These are phyloP conservation scores for Clupea harengus DNA, from an alignment of 2,113 vertebrate species.

Conservation along the genomic window DNA sequence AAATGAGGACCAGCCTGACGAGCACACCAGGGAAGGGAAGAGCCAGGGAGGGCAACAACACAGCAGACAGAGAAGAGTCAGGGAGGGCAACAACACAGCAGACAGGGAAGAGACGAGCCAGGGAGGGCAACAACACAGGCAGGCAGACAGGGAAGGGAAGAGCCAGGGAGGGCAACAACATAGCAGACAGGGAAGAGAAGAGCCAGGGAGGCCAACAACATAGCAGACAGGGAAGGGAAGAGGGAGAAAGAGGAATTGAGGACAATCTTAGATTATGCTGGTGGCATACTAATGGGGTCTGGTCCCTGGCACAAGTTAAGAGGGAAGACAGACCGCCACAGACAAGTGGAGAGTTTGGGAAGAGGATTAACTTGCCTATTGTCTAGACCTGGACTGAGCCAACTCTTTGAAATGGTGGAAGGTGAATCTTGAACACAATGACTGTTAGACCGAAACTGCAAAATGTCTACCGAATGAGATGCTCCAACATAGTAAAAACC, in stretches of 20 bases:
- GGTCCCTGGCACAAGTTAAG: background rate
- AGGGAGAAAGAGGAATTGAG: background rate
- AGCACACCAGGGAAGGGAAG: background rate
- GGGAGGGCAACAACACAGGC: too few species aligned
- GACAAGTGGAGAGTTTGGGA: background rate
- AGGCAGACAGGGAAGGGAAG: too few species aligned
- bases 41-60: background rate
- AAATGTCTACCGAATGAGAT: too few species aligned
- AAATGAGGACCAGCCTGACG: slow-evolving; percentile 7
- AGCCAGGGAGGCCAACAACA: too few species aligned
- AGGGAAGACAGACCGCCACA: background rate
- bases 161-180: too few species aligned
- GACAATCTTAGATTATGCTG: slow-evolving; percentile 4
- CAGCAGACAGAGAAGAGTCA: too few species aligned
- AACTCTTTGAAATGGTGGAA: background rate
- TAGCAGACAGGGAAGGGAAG: too few species aligned
- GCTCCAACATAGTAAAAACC: too few species aligned
- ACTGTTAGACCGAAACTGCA: too few species aligned
- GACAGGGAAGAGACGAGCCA: too few species aligned
- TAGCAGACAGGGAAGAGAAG: too few species aligned
- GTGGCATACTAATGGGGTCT: slow-evolving; percentile 1
- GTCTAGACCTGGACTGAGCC: background rate
- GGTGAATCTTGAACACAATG: background rate
- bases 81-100: too few species aligned
- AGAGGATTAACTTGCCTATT: background rate